A percentile compares a stretch with the other conserved stretches of the same genome.
Evolutionary conservation across 2,888 invertebrate genomes (phyloP).

Genomic region (Orthosia cruda): DNA sequence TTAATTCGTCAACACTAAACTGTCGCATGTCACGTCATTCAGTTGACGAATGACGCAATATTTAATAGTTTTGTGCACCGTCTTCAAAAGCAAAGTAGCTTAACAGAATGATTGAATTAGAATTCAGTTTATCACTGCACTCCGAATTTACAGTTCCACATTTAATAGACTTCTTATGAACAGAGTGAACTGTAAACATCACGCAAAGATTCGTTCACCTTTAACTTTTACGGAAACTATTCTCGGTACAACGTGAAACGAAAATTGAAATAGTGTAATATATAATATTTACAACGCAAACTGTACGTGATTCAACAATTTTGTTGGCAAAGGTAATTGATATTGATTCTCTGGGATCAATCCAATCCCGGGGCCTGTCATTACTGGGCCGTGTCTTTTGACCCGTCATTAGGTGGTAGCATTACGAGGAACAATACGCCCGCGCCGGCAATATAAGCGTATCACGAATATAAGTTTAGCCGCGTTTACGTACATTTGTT

Average conservation of each 20-base stretch:
- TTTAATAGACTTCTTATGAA: slow-evolving; percentile 49
- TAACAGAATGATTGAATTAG: slow-evolving; percentile 33
- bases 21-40: background rate
- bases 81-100: background rate
- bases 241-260: slow-evolving; percentile 70
- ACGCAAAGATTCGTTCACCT: slow-evolving; percentile 70
- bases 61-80: background rate
- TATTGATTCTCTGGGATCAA: slow-evolving; percentile 80
- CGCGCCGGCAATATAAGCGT: slow-evolving; percentile 65
- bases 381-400: slow-evolving; percentile 88
- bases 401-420: slow-evolving; percentile 80
- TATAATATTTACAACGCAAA: slow-evolving; percentile 75
- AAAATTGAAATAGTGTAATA: slow-evolving; percentile 78
- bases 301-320: slow-evolving; percentile 81
- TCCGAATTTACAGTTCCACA: slow-evolving; percentile 47
- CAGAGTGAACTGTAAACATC: slow-evolving; percentile 59
- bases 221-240: slow-evolving; percentile 63
- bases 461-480: slow-evolving; percentile 79
- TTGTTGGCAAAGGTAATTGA: slow-evolving; percentile 74
- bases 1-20: background rate
- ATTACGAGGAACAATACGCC: slow-evolving; percentile 73
- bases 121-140: slow-evolving; percentile 33
- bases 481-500: slow-evolving; percentile 80
- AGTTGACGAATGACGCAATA: background rate
- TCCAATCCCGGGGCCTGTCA: slow-evolving; percentile 83